Evolutionary conservation across 2,113 vertebrate species (phyloP).

Genomic region (Stigmatopora argus): DNA sequence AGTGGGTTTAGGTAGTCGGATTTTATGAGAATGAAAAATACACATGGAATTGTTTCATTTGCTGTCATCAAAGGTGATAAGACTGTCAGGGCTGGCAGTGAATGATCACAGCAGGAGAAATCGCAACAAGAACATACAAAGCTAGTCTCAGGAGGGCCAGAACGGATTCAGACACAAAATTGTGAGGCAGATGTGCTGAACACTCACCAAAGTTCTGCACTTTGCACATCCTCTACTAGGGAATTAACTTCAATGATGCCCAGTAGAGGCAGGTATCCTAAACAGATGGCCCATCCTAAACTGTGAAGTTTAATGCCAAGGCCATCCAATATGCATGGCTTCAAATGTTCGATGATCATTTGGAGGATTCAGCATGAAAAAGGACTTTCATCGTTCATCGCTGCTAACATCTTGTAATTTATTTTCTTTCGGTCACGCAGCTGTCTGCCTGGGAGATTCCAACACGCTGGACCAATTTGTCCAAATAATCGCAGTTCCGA

Average conservation of each 20-base stretch:
- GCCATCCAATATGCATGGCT: not conserved
- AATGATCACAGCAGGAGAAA: not conserved
- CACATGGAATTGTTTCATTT: not conserved
- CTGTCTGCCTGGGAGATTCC: not conserved
- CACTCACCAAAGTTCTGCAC: not conserved
- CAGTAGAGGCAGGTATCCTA: not conserved
- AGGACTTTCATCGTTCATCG: not conserved
- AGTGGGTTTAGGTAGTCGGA: not conserved
- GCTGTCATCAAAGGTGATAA: no score
- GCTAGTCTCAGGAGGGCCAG: not conserved
- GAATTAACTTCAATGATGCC: not conserved
- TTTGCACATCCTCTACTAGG: not conserved
- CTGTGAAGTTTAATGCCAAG: not conserved
- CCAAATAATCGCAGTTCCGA: slow-evolving; percentile 15
- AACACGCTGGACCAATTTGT: slow-evolving; percentile 14
- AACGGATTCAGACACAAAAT: not conserved
- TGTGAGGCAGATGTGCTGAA: not conserved
- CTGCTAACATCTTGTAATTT: not conserved
- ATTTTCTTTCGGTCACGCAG: not conserved
- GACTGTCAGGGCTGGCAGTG: no score
- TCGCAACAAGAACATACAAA: not conserved
- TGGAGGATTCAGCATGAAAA: slow-evolving; percentile 2
- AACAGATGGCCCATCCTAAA: not conserved
- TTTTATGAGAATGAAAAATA: not conserved
- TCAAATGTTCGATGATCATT: not conserved